Evolutionary conservation across 2,797 vertebrate species (phyloP).

Genomic region (Erithacus rubecula): DNA sequence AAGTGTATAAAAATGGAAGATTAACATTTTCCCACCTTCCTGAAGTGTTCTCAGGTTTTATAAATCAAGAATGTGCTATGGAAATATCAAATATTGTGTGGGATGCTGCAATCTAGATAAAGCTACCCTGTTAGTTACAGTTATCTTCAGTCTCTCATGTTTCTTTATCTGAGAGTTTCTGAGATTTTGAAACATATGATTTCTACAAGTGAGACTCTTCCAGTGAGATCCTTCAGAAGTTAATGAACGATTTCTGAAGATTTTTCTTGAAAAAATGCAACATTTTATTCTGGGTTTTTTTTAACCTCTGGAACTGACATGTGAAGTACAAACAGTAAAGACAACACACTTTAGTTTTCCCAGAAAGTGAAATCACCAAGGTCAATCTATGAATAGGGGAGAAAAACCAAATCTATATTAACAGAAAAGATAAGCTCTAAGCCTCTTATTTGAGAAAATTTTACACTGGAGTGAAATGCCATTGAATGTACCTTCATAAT

Average conservation of each 20-base stretch:
- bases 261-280: neutral
- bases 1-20: neutral
- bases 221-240: neutral
- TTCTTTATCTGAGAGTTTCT: neutral
- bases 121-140: neutral
- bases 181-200: neutral
- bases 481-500: neutral
- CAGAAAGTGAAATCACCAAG: neutral
- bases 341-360: neutral
- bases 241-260: neutral
- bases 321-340: neutral
- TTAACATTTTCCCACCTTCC: constrained; percentile 8
- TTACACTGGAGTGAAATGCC: neutral
- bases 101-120: neutral
- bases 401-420: neutral
- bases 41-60: neutral
- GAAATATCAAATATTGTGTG: constrained; percentile 3
- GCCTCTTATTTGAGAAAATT: neutral
- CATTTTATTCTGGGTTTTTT: rapidly evolving
- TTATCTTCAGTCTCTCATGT: neutral
- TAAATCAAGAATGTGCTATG: neutral
- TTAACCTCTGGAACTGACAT: neutral
- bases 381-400: neutral
- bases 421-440: neutral
- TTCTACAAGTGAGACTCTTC: neutral